phyloP scores from a whole-genome alignment of 1,140 invertebrate species.

The Brachionus paranguensis region DNA sequence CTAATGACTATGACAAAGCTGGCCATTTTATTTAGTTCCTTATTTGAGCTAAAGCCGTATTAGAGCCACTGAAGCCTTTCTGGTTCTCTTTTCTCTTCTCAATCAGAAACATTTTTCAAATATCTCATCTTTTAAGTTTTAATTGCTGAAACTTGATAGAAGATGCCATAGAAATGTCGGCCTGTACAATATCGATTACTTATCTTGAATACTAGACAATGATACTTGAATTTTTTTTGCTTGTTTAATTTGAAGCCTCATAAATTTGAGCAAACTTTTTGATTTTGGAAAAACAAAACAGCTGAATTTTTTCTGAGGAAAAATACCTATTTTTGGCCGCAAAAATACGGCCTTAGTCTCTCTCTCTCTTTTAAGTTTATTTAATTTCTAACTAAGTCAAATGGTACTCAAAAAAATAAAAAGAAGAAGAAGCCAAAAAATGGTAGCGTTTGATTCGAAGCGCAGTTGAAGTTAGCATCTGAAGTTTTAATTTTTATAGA shows the following conservation, averaged over 20 bases:
- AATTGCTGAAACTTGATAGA: slow-evolving; percentile 30
- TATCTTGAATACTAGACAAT: slow-evolving; percentile 29
- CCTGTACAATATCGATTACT: slow-evolving; percentile 22
- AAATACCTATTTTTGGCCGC: neutral
- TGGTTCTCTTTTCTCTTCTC: neutral
- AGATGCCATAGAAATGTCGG: neutral
- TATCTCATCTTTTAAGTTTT: slow-evolving; percentile 19
- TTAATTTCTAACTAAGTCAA: neutral
- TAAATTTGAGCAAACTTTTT: neutral
- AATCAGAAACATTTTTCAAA: slow-evolving; percentile 8
- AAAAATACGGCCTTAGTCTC: neutral
- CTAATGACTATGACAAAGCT: neutral
- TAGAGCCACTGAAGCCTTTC: neutral
- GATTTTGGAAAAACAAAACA: neutral
- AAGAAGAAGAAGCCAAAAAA: neutral
- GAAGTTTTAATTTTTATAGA: too few species aligned
- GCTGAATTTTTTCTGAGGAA: neutral
- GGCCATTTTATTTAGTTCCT: neutral
- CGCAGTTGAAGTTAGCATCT: neutral
- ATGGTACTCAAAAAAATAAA: neutral
- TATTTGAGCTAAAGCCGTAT: neutral
- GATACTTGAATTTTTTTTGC: slow-evolving; percentile 6
- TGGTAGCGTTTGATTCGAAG: neutral
- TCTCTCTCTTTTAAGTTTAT: neutral
- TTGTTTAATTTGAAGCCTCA: slow-evolving; percentile 11